Conservation (phyloP, 23 tunicate genomes). For the Diplosoma virens region DNA sequence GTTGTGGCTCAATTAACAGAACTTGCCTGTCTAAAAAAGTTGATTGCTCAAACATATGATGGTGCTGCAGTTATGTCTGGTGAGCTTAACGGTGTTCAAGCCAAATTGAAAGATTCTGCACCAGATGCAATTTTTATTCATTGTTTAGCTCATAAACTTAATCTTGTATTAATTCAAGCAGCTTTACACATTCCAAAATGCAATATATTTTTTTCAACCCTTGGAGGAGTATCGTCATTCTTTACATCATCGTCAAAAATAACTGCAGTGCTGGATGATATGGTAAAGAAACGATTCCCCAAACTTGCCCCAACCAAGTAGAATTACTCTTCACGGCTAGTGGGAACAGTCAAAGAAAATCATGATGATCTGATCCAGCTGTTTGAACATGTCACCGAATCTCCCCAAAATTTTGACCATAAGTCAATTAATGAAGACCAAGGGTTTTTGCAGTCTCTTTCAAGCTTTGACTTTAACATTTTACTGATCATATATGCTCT, state of each 20-base stretch:
- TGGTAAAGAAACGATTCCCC: not conserved
- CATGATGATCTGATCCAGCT: not conserved
- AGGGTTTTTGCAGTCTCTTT: not conserved
- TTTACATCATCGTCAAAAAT: slow-evolving; percentile 1
- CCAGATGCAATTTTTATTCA: slow-evolving; percentile 21
- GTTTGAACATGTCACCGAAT: not conserved
- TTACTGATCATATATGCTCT: not conserved
- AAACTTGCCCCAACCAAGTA: not conserved
- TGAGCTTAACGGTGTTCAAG: slow-evolving; percentile 14
- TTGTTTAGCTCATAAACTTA: slow-evolving; percentile 4
- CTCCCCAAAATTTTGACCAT: slow-evolving; percentile 11
- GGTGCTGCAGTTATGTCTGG: slow-evolving; percentile 13
- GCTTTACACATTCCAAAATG: not conserved
- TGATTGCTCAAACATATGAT: slow-evolving; percentile 14
- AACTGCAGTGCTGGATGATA: not conserved
- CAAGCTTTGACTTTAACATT: slow-evolving; percentile 8
- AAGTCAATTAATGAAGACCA: slow-evolving; percentile 1
- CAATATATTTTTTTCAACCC: not conserved
- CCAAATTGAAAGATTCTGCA: slow-evolving; percentile 8
- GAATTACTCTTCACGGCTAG: slow-evolving; percentile 1
- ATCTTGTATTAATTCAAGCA: slow-evolving; percentile 5
- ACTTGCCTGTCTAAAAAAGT: slow-evolving; percentile 5
- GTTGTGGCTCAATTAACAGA: slow-evolving; percentile 10
- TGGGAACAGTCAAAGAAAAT: not conserved
- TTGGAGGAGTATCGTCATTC: not conserved